Conservation (phyloP, 2,888 invertebrate genomes). For the Dendrolimus pini region DNA sequence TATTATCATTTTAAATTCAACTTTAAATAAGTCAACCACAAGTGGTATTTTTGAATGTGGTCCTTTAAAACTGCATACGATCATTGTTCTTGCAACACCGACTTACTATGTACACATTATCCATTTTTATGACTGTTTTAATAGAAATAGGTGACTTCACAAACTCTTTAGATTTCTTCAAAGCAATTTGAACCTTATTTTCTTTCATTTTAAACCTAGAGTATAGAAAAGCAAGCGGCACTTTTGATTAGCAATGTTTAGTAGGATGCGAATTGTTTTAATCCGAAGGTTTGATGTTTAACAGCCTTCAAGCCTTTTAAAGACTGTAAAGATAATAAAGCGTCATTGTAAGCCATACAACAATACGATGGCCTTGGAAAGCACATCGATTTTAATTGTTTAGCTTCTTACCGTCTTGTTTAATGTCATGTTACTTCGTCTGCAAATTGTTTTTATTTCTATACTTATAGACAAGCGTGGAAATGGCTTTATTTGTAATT, state of each 20-base stretch:
- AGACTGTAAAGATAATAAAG: slow-evolving; percentile 7
- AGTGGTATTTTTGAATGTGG: not conserved
- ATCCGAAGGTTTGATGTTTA: slow-evolving; percentile 21
- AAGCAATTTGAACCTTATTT: slow-evolving; percentile 19
- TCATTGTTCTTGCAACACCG: slow-evolving; percentile 1
- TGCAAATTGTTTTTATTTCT: too few species aligned
- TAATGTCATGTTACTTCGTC: too few species aligned
- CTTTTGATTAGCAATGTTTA: slow-evolving; percentile 41
- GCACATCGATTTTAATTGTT: too few species aligned
- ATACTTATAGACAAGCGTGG: too few species aligned
- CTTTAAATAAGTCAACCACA: not conserved
- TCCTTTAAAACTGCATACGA: not conserved
- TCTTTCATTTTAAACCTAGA: slow-evolving; percentile 12
- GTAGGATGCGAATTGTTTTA: slow-evolving; percentile 35
- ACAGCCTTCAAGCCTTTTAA: not conserved
- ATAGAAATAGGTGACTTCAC: slow-evolving; percentile 36
- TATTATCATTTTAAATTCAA: not conserved
- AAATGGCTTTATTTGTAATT: too few species aligned
- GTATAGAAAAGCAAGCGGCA: slow-evolving; percentile 16
- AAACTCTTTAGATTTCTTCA: slow-evolving; percentile 11
- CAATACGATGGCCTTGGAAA: not conserved
- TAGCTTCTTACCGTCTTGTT: too few species aligned
- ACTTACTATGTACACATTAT: slow-evolving; percentile 41
- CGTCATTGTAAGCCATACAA: not conserved
- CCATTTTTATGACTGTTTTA: slow-evolving; percentile 51